Evolutionary conservation across 2,113 vertebrate genomes (phyloP).

Genomic region (Odocoileus hemionus): DNA sequence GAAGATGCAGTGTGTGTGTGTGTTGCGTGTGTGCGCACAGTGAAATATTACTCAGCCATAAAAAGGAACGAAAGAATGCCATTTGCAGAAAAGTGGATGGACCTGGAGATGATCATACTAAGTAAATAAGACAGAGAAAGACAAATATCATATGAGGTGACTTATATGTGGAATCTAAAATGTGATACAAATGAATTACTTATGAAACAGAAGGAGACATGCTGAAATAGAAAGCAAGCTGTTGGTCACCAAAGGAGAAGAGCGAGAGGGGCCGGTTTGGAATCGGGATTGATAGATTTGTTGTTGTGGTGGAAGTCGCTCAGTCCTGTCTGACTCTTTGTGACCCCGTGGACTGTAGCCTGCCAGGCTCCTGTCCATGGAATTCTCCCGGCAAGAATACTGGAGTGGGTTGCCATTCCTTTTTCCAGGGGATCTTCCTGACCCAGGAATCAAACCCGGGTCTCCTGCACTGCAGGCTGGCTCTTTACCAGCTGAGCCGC

Average conservation of each 20-base stretch:
- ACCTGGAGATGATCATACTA: neutral
- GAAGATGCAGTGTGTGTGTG: neutral
- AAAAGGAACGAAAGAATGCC: neutral
- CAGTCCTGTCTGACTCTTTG: neutral
- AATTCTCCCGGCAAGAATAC: neutral
- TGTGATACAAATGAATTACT: neutral
- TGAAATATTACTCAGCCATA: neutral
- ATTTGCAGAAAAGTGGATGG: neutral
- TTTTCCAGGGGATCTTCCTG: neutral
- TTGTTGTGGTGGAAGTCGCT: neutral
- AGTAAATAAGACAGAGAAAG: neutral
- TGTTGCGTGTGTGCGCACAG: neutral
- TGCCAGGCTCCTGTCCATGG: neutral
- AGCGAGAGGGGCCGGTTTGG: neutral
- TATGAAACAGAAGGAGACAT: neutral
- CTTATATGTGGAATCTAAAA: neutral
- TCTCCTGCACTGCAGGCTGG: neutral
- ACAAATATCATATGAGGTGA: neutral
- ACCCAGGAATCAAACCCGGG: neutral
- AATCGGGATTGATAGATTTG: neutral
- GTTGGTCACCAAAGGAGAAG: neutral
- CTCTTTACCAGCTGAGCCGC: neutral
- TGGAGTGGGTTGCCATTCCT: neutral
- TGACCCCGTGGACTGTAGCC: neutral
- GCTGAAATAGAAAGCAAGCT: neutral